Base-by-base conservation (phyloP, 2,113 vertebrate species). In the Siniperca chuatsi region DNA sequence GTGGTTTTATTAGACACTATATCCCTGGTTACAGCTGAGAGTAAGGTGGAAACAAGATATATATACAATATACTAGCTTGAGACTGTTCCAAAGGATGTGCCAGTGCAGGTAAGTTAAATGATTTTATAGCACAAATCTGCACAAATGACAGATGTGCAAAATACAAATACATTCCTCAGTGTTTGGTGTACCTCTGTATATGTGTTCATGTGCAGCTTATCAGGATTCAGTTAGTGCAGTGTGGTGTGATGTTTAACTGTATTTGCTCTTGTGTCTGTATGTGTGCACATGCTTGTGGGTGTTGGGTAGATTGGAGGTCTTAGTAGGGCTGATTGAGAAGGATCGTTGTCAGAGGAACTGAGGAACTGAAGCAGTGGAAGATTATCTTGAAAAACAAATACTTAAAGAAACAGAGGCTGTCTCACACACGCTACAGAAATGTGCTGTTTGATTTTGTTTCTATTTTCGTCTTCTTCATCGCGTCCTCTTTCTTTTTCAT, bases 331-430 rank as follows among this genome's bases (percentile, higher is more conserved):
- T 83, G 83, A 83, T 69, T 86, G 82, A 86, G 78, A 71, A 35
- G 69, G 46, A 72, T 92, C 80, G 61, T 79, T 83, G 75, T 81
- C 62, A 74, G 66, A 87, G 69, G 84, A 82, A 62, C 44, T 60
- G 60, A 81, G 75, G 60, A 75, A 84, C 66, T 35, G 54, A 83
- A 86, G 66, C 82, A 55, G 74, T 42, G 44, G 70, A 61, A 87
- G 83, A 87, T 90, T 91, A 87, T 89, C 65, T 82, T 80, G 44
- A 76, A 85, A 69, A 52, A 85, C 81, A 89, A 78, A 91, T 57
- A 67, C 60, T 61, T 8, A 46, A 71, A 68, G 40, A 79, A 76
- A 83, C 44, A 66, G 33, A 69, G n/a, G 65, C 76, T 78, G 46
- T 62, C 69, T 86, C 60, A 64, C 73, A 77, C 48, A 57, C 23